Base-by-base conservation (phyloP, 2,113 vertebrate species). In the Helogale parvula region DNA sequence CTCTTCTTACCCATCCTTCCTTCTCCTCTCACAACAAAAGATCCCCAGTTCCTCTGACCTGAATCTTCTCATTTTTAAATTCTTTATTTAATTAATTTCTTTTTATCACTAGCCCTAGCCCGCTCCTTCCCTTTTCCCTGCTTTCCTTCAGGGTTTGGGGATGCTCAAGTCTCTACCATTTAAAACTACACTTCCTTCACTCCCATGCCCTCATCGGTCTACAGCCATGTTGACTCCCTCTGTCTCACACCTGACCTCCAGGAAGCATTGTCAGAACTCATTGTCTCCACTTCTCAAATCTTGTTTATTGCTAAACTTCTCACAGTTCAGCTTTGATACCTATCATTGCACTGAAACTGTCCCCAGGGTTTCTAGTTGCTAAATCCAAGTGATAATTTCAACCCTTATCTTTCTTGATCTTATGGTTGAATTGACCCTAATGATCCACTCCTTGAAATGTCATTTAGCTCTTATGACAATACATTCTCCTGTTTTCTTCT, bases 251-350 rank as follows among this genome's bases (percentile, higher is more conserved):
- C 8, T 85, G 7, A 79, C n/a, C 21, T 66, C 41, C 54, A 84
- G 68, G 50, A 90, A 65, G 35, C 50, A 15, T 60, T 85, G 23
- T 69, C 16, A 65, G 71, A 77, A 27, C 69, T 71, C 60, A 31
- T 81, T 71, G 60, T 77, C n/a, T 93, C 69, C 9, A 21, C 25
- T 94, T 94, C 54, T 87, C 38, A 95, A 83, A 83, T 90, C 90
- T 19, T 15, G 1, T 77, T 94, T 31, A 54, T 91, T 57, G 74
- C 80, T 72, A 29, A 83, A 38, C 52, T n/a, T 96, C n/a, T 52
- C n/a, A 50, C 19, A 11, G n/a, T 84, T 69, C 25, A 33, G 25
- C 45, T 66, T 86, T 69, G 35, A 35, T 45, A 16, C 25, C 15
- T 41, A 4, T 63, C n/a, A 27, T 72, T 41, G 31, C 23, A 41